Conservation (phyloP, 2,797 vertebrate species). For the Orestias chungarensis region DNA sequence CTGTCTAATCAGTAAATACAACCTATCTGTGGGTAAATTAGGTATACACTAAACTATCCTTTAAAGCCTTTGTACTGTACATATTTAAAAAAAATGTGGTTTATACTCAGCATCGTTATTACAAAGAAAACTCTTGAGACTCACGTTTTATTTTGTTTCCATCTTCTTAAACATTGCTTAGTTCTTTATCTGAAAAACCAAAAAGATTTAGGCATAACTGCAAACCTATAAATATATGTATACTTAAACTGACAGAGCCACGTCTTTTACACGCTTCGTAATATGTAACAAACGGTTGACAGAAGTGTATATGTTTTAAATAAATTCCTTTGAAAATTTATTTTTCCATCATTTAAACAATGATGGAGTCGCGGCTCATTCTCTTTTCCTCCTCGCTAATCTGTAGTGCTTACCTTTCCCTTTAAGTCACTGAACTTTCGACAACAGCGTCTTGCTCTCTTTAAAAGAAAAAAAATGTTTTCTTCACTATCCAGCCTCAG, state of each 20-base stretch:
- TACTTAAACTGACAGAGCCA: neutral
- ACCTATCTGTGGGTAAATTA: neutral
- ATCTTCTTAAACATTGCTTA: too few species aligned
- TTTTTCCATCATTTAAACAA: too few species aligned
- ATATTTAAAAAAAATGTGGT: neutral
- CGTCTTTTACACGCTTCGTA: too few species aligned
- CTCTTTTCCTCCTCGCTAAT: neutral
- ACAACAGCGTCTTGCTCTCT: neutral
- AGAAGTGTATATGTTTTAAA: too few species aligned
- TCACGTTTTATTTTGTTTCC: neutral
- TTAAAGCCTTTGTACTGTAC: neutral
- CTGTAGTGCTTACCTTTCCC: neutral
- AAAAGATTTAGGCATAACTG: neutral
- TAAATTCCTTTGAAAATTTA: too few species aligned
- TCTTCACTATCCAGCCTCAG: neutral
- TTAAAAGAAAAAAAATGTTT: neutral
- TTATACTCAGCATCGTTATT: neutral
- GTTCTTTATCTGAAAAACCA: neutral
- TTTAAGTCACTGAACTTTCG: neutral
- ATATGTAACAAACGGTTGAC: too few species aligned
- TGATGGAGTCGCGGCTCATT: too few species aligned
- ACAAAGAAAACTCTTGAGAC: neutral
- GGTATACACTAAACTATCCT: neutral
- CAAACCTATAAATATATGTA: neutral
- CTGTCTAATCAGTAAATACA: neutral